Evolutionary conservation across 2,797 vertebrate species (phyloP), one percentile per base, ranked within the genome.

Genomic region (Tenualosa thibaudeaui): DNA sequence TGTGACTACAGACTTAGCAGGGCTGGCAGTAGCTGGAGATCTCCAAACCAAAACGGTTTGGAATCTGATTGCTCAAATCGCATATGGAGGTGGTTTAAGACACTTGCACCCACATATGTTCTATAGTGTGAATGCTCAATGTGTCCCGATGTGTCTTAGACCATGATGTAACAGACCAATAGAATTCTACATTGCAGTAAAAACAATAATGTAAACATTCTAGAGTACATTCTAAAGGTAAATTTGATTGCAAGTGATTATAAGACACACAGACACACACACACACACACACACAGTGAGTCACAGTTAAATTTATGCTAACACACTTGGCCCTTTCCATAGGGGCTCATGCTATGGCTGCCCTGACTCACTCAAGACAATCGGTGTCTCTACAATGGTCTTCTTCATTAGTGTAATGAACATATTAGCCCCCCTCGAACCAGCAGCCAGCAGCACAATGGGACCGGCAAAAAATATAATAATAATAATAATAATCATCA

Each of bases 251-350:
- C 31, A 31, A 31, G 31, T 31, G 31, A 31, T 31, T 31, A 31
- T 31, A 31, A 31, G 31, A 7, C 58, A 83, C 60, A 86, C 81
- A 65, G 75, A 54, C 7, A 26, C 60, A 65, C 24, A 26, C n/a
- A 26, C 60, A 62, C 60, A 62, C 60, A 26, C n/a, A 9, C 60
- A 65, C 60, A 65, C n/a, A 65, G 60, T 65, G 60, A 10, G 2
- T 26, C 24, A 26, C 6, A 26, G 60, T 65, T 26, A 65, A 24
- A 65, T 24, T 26, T 65, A 26, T 65, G 60, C 60, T 65, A 65
- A 65, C 7, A 24, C n/a, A 65, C 22, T 65, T 65, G n/a, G n/a
- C 60, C 3, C n/a, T 65, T 9, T 65, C n/a, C 24, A 26, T 24
- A 7, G n/a, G 60, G 8, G 6, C 60, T 65, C 60, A n/a, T 26